phyloP scores from a whole-genome alignment of 2,888 invertebrate genomes.

The Dicycla oo region DNA sequence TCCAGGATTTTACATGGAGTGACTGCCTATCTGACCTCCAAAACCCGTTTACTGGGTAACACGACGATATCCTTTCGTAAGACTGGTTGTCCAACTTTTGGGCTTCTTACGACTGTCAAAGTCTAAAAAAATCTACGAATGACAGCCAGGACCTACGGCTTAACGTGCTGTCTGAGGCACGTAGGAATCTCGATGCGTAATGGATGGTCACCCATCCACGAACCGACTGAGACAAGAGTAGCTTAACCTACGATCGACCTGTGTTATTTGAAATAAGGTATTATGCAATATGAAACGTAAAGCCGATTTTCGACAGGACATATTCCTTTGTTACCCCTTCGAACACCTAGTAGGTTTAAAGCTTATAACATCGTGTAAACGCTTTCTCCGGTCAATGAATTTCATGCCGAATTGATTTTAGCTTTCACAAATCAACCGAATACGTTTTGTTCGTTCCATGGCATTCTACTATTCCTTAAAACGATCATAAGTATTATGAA shows the following conservation, averaged over 20 bases:
- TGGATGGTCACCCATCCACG: no score
- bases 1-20: no score
- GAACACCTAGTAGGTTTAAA: slow-evolving; percentile 17
- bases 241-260: background rate
- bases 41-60: background rate
- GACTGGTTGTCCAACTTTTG: background rate
- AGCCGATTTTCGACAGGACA: background rate
- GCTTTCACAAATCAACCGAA: slow-evolving; percentile 29
- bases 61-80: background rate
- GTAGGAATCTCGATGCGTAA: no score
- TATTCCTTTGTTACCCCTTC: slow-evolving; percentile 3
- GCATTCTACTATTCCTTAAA: background rate
- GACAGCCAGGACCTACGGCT: background rate
- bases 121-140: background rate
- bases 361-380: slow-evolving; percentile 32
- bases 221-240: background rate
- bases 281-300: background rate
- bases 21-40: background rate
- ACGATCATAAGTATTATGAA: slow-evolving; percentile 15
- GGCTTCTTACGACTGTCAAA: no score
- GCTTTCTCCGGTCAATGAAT: slow-evolving; percentile 30
- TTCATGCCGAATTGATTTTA: slow-evolving; percentile 32
- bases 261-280: background rate
- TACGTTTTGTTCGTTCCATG: slow-evolving; percentile 23
- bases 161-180: no score